phyloP scores from a whole-genome alignment of 2,888 invertebrate species.

The Melanostoma scalare region DNA sequence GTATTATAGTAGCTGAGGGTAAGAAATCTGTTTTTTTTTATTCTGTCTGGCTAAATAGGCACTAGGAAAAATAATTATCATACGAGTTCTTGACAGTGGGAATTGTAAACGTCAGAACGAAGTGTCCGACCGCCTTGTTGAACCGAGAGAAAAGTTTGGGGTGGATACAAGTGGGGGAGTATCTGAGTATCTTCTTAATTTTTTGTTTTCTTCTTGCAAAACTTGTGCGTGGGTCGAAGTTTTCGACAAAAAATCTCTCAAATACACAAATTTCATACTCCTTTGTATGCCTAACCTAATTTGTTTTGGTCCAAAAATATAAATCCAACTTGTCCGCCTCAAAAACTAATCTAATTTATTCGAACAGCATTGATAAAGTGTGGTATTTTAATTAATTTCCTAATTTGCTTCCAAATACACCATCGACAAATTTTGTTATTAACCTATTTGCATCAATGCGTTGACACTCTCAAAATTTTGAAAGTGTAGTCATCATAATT shows the following conservation, averaged over 20 bases:
- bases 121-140: too few species aligned
- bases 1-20: conserved; percentile 3
- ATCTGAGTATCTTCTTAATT: too few species aligned
- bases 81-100: conserved; percentile 59
- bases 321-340: neutral
- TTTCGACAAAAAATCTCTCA: too few species aligned
- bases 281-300: neutral
- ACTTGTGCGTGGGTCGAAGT: too few species aligned
- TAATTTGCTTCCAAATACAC: conserved; percentile 34
- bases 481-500: conserved; percentile 48
- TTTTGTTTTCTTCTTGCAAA: too few species aligned
- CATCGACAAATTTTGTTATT: conserved; percentile 50
- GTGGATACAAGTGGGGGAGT: too few species aligned
- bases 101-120: neutral
- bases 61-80: conserved; percentile 41
- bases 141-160: too few species aligned
- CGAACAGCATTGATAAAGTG: conserved; percentile 43
- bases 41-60: conserved; percentile 3
- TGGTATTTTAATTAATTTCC: conserved; percentile 47
- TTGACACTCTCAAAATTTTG: conserved; percentile 53
- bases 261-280: too few species aligned
- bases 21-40: conserved; percentile 15
- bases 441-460: conserved; percentile 66
- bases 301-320: neutral
- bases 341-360: conserved; percentile 18